Conservation (phyloP, 2,888 invertebrate species). For the Mesochorus sp. region DNA sequence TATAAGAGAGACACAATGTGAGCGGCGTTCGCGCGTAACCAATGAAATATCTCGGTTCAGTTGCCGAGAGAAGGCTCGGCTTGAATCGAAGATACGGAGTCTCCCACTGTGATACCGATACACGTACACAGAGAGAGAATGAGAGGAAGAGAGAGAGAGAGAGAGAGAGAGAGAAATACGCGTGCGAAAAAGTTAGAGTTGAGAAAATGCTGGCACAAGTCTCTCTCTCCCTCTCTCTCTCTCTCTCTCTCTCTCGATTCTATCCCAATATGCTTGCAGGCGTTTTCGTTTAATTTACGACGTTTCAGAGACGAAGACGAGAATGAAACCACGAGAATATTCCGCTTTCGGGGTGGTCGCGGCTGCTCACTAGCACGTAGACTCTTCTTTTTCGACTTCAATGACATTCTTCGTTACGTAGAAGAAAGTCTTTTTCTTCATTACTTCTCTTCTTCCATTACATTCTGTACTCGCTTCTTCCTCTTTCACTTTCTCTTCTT, state of each 20-base stretch:
- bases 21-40: neutral
- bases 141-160: neutral
- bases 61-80: constrained; percentile 16
- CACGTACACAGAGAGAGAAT: too few species aligned
- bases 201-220: neutral
- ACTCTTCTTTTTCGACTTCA: neutral
- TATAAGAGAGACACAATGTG: neutral
- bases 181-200: neutral
- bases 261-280: neutral
- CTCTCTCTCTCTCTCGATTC: too few species aligned
- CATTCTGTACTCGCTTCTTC: too few species aligned
- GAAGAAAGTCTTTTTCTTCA: neutral
- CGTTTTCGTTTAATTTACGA: neutral
- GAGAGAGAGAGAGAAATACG: neutral
- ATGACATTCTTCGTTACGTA: neutral
- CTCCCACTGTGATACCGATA: too few species aligned
- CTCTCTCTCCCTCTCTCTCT: too few species aligned
- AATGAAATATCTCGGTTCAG: constrained; percentile 18
- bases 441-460: neutral
- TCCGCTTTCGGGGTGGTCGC: constrained; percentile 47
- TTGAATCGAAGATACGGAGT: too few species aligned
- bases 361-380: neutral
- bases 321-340: neutral
- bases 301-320: neutral
- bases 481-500: too few species aligned